Evolutionary conservation across 1,140 invertebrate species (phyloP).

Genomic region (Centruroides vittatus): DNA sequence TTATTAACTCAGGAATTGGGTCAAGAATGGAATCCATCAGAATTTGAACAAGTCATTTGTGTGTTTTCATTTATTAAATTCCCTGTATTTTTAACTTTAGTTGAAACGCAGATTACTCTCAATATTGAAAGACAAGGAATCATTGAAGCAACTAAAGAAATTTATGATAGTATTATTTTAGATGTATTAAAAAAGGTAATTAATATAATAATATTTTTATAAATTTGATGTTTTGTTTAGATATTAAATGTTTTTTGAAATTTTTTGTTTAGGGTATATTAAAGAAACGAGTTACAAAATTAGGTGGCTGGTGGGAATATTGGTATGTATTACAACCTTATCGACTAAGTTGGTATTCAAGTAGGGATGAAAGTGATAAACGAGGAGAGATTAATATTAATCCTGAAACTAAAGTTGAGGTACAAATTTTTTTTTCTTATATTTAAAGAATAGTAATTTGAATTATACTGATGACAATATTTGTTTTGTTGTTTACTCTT

Average conservation of each 20-base stretch:
- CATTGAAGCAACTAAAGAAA: constrained; percentile 52
- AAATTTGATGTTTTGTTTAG: constrained; percentile 14
- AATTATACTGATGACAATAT: too few relatives aligned
- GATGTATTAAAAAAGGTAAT: constrained; percentile 66
- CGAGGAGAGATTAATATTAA: constrained; percentile 47
- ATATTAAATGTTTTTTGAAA: too few relatives aligned
- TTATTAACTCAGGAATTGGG: constrained; percentile 48
- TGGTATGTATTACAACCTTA: constrained; percentile 62
- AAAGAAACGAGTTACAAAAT: constrained; percentile 52
- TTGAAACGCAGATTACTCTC: constrained; percentile 49
- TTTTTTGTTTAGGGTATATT: constrained; percentile 41
- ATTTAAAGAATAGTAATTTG: too few relatives aligned
- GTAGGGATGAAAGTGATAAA: constrained; percentile 49
- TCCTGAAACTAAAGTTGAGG: too few relatives aligned
- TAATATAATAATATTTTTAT: constrained; percentile 5
- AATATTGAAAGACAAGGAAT: constrained; percentile 44
- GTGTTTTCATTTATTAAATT: constrained; percentile 46
- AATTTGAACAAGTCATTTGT: constrained; percentile 45
- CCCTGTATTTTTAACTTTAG: constrained; percentile 49
- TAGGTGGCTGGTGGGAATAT: constrained; percentile 58
- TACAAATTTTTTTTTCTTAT: too few relatives aligned
- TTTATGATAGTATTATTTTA: constrained; percentile 58
- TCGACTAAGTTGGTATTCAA: constrained; percentile 57
- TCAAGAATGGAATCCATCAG: constrained; percentile 44
- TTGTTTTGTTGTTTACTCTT: too few relatives aligned